Conservation (phyloP, 2,797 vertebrate genomes). For the Pyrocephalus nanus region DNA sequence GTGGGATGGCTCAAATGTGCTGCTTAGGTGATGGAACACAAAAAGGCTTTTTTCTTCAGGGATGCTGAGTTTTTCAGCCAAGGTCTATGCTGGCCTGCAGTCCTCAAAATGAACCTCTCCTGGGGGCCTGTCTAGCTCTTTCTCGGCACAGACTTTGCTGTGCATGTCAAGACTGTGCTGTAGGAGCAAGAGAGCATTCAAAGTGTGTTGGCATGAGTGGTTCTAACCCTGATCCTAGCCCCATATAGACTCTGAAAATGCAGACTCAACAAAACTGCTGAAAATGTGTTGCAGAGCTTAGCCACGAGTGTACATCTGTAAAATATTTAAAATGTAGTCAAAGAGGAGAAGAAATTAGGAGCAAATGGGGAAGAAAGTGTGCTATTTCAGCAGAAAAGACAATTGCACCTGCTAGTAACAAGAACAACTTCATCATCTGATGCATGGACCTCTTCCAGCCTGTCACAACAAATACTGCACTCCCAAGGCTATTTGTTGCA, state of each 20-base stretch:
- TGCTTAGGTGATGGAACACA: background rate
- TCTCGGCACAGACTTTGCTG: background rate
- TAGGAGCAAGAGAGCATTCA: background rate
- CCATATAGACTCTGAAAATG: background rate
- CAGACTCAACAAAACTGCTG: background rate
- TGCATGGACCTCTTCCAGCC: conserved; percentile 13
- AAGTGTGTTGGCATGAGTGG: background rate
- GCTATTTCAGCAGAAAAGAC: conserved; percentile 24
- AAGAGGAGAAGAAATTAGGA: background rate
- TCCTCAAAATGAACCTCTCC: background rate
- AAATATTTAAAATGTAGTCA: conserved; percentile 20
- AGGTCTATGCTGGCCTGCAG: background rate
- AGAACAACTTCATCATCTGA: conserved; percentile 2
- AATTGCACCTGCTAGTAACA: conserved; percentile 7
- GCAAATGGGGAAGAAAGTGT: background rate
- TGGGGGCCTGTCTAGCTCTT: background rate
- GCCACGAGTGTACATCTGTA: background rate
- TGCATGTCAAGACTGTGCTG: background rate
- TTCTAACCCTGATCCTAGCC: background rate
- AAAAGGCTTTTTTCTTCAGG: background rate
- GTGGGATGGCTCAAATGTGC: background rate
- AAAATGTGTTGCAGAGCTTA: background rate
- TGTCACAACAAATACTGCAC: conserved; percentile 22
- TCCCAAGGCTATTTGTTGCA: conserved; percentile 38
- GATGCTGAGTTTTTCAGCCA: background rate